Evolutionary conservation across 30 jellyfish, hydroid and myxozoan species (phyloP), one percentile per base, ranked within the genome.

Genomic region (Haliclystus octoradiatus): DNA sequence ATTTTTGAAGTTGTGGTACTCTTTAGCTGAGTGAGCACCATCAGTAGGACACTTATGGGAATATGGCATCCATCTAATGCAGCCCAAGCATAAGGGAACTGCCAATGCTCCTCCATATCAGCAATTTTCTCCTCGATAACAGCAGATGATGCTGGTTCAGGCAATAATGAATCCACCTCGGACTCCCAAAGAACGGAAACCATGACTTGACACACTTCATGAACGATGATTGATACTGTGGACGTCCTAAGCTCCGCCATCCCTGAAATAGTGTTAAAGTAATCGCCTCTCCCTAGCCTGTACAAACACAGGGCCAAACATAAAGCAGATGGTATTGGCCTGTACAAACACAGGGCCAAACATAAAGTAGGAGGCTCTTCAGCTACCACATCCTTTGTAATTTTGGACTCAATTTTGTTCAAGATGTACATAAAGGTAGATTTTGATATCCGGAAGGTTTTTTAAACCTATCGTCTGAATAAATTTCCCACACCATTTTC

Each of bases 281-380:
- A 66, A 28, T 66, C 76, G 2, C 76, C 76, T 34, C 76, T 66
- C 2, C 69, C 69, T 3, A 66, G 31, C 26, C 76, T 31, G 26
- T 66, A 66, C 69, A 66, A 66, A 34, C 76, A 66, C 27, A 66
- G 32, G 2, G 76, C 76, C 19, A 66, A 66, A 19, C 69, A 31
- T 3, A 28, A 65, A 19, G 33, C 70, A 28, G 76, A 33, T 3
- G 76, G 30, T n/a, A 66, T 66, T 29, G 69, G 70, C 7, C 2
- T n/a, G n/a, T n/a, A n/a, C n/a, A n/a, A n/a, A n/a, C n/a, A n/a
- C n/a, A n/a, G n/a, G n/a, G n/a, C n/a, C n/a, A n/a, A n/a, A n/a
- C n/a, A n/a, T n/a, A n/a, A n/a, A n/a, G n/a, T n/a, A n/a, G n/a
- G n/a, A n/a, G n/a, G n/a, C n/a, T n/a, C 3, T 33, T 66, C 76